Evolutionary conservation across 2,113 vertebrate genomes (phyloP).

Genomic region (Panurus biarmicus): DNA sequence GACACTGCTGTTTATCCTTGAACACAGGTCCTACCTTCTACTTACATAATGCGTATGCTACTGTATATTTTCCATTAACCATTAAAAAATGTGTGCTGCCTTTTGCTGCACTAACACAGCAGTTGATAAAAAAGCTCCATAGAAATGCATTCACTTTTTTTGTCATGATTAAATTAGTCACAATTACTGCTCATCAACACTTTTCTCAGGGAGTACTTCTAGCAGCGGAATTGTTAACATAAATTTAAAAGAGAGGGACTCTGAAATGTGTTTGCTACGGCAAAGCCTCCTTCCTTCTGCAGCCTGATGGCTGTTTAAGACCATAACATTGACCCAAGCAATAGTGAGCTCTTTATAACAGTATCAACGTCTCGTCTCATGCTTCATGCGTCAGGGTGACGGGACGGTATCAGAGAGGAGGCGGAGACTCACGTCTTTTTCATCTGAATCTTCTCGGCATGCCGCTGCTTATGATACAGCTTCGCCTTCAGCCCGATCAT

Average conservation of each 20-base stretch:
- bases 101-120: neutral
- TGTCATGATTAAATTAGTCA: rapidly evolving
- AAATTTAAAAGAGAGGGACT: rapidly evolving
- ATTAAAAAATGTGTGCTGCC: neutral
- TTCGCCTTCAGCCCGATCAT: conserved; percentile 97
- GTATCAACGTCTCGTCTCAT: rapidly evolving
- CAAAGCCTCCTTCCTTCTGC: neutral
- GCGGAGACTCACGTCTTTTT: conserved; percentile 90
- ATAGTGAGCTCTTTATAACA: rapidly evolving
- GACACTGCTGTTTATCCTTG: neutral
- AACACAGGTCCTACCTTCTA: neutral
- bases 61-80: neutral
- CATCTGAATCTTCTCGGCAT: conserved; percentile 98
- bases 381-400: rapidly evolving
- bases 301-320: rapidly evolving
- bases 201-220: neutral
- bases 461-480: conserved; percentile 95
- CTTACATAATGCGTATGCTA: rapidly evolving
- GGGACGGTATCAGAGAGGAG: rapidly evolving
- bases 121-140: neutral
- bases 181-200: neutral
- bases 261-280: rapidly evolving
- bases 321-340: rapidly evolving
- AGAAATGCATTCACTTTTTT: neutral
- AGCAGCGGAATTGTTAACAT: rapidly evolving